A percentile compares a stretch with the other conserved stretches of the same genome.
Evolutionary conservation across 2,113 vertebrate genomes (phyloP).

Genomic region (Hippocampus guttulatus): DNA sequence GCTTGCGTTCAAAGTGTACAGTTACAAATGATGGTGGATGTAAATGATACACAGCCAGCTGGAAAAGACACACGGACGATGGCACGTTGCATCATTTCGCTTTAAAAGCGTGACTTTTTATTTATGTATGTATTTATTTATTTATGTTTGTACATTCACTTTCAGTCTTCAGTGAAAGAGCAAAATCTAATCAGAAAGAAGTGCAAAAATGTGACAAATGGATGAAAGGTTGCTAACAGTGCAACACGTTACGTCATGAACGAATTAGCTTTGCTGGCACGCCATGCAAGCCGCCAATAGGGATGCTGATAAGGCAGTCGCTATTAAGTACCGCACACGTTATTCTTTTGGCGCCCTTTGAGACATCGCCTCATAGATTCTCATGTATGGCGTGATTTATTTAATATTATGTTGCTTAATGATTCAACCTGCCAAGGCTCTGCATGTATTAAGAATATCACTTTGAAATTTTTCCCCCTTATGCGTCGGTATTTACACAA

Average conservation of each 20-base stretch:
- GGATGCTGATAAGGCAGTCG: too few species aligned
- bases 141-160: background rate
- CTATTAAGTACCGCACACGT: background rate
- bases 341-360: constrained; percentile 32
- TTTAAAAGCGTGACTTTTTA: background rate
- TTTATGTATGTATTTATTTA: background rate
- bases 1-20: constrained; percentile 12
- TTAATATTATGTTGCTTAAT: background rate
- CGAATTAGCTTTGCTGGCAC: too few species aligned
- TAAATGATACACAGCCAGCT: constrained; percentile 12
- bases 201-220: background rate
- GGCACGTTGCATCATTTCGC: background rate
- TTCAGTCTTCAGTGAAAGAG: background rate
- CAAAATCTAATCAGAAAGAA: background rate
- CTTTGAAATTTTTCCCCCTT: too few species aligned
- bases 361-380: background rate
- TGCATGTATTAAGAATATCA: background rate
- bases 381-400: too few species aligned
- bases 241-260: too few species aligned
- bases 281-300: too few species aligned
- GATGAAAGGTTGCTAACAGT: too few species aligned
- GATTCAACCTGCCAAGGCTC: constrained; percentile 29
- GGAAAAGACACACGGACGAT: background rate
- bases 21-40: constrained; percentile 19
- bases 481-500: too few species aligned